Evolutionary conservation across 1,140 invertebrate species (phyloP).

Genomic region (Chrysomallon squamiferum): DNA sequence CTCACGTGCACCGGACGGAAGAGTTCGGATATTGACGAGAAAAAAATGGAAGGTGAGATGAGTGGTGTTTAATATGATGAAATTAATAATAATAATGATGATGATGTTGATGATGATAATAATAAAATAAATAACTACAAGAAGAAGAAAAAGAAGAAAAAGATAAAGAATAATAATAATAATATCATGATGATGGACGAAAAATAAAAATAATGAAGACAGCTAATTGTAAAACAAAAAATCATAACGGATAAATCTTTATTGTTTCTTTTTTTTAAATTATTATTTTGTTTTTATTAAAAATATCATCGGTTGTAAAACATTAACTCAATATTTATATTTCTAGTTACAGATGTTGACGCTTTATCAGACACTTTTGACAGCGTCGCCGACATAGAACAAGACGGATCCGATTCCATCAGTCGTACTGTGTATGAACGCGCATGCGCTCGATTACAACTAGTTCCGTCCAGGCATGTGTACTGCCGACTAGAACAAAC

Average conservation of each 20-base stretch:
- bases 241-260: no score
- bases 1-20: background rate
- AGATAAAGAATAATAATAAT: background rate
- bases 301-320: no score
- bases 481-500: slow-evolving; percentile 9
- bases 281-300: no score
- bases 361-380: background rate
- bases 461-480: slow-evolving; percentile 21
- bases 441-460: slow-evolving; percentile 18
- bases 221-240: no score
- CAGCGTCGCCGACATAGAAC: background rate
- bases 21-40: background rate
- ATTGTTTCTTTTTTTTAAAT: no score
- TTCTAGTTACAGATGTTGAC: background rate
- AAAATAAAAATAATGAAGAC: background rate
- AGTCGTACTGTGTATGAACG: slow-evolving; percentile 21
- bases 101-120: background rate
- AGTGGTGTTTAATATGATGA: background rate
- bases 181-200: background rate
- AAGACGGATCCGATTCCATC: background rate
- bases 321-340: no score
- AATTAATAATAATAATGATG: background rate
- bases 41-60: background rate
- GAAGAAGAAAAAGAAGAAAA: background rate
- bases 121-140: background rate